These are phyloP conservation scores for Neodiprion fabricii DNA, from an alignment of 1,140 invertebrate genomes.

Conservation along the genomic window DNA sequence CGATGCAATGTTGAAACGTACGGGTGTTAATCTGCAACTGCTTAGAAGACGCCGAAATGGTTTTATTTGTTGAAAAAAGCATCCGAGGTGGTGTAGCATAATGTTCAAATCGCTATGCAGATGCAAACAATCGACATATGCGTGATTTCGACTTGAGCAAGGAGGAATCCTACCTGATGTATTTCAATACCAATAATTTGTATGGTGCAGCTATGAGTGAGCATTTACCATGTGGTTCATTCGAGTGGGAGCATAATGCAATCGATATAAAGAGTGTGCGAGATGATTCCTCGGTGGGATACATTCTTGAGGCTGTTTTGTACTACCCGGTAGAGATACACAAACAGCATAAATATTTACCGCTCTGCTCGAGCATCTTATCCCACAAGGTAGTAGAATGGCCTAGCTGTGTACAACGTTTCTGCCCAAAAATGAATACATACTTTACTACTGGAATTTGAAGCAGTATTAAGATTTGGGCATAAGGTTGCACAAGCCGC, in stretches of 20 bases:
- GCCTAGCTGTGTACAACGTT: slow-evolving; percentile 50
- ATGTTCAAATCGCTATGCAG: slow-evolving; percentile 46
- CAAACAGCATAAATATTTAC: slow-evolving; percentile 23
- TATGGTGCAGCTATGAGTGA: no score
- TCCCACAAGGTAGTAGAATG: slow-evolving; percentile 32
- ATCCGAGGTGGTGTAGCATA: slow-evolving; percentile 31
- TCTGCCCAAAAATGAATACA: slow-evolving; percentile 47
- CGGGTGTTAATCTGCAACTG: slow-evolving; percentile 42
- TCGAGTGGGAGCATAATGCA: no score
- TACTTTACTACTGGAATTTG: slow-evolving; percentile 52
- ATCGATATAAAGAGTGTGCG: slow-evolving; percentile 19
- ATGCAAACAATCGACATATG: slow-evolving; percentile 59
- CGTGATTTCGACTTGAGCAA: slow-evolving; percentile 31
- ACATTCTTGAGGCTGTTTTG: slow-evolving; percentile 44
- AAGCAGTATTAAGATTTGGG: slow-evolving; percentile 46
- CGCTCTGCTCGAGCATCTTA: slow-evolving; percentile 39
- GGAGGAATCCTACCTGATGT: slow-evolving; percentile 51
- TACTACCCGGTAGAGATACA: slow-evolving; percentile 48
- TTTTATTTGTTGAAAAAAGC: slow-evolving; percentile 31
- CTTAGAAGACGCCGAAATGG: slow-evolving; percentile 33
- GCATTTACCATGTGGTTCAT: no score
- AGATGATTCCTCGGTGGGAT: slow-evolving; percentile 40
- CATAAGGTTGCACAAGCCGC: slow-evolving; percentile 48
- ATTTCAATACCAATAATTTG: slow-evolving; percentile 62
- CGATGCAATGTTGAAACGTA: no score